These are phyloP conservation scores for Melolontha melolontha DNA, from an alignment of 2,888 invertebrate species.

Conservation along the genomic window DNA sequence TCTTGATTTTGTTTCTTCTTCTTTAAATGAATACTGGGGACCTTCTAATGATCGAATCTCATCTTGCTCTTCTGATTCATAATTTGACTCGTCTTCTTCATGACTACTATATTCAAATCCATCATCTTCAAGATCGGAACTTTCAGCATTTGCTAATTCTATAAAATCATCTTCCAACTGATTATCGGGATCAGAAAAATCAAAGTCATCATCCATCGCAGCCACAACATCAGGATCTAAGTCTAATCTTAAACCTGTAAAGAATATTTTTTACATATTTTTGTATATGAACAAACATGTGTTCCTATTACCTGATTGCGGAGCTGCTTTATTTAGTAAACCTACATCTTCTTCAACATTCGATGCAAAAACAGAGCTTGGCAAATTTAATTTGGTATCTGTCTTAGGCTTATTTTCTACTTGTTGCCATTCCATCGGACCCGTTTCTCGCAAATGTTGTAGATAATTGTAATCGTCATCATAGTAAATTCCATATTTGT, in stretches of 20 bases:
- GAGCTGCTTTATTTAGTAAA: slow-evolving; percentile 84
- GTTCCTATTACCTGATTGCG: slow-evolving; percentile 69
- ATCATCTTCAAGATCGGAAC: slow-evolving; percentile 65
- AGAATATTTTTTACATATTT: slow-evolving; percentile 7
- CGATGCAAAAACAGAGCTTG: slow-evolving; percentile 91
- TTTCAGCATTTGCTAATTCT: slow-evolving; percentile 78
- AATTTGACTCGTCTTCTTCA: slow-evolving; percentile 54
- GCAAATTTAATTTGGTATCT: slow-evolving; percentile 68
- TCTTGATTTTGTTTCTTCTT: slow-evolving; percentile 86
- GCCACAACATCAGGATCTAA: slow-evolving; percentile 94
- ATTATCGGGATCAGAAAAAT: slow-evolving; percentile 86
- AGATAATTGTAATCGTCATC: slow-evolving; percentile 97
- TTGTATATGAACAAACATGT: neutral
- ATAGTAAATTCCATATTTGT: slow-evolving; percentile 91
- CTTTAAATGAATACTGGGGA: slow-evolving; percentile 65
- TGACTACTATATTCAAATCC: slow-evolving; percentile 61
- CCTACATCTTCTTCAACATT: slow-evolving; percentile 87
- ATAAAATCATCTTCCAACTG: slow-evolving; percentile 94
- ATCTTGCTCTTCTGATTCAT: slow-evolving; percentile 63
- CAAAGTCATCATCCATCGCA: slow-evolving; percentile 93
- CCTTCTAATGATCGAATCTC: slow-evolving; percentile 66
- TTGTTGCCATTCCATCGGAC: slow-evolving; percentile 69
- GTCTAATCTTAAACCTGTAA: slow-evolving; percentile 72
- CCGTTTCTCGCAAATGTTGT: slow-evolving; percentile 84
- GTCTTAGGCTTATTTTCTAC: slow-evolving; percentile 55